phyloP scores from a whole-genome alignment of 2,888 invertebrate genomes.

The Melanotus villosus region DNA sequence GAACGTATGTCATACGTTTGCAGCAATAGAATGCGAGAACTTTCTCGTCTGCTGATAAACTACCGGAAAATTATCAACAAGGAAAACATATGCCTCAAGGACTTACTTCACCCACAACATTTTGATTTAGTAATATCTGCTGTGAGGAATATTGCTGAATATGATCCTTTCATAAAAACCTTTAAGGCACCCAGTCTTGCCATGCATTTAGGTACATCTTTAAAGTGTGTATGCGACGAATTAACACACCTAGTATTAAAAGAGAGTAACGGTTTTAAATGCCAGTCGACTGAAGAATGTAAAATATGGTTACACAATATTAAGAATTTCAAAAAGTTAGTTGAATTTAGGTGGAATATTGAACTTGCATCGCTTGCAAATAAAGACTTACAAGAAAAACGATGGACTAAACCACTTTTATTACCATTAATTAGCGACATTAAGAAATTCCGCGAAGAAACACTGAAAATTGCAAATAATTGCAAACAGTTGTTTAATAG shows the following conservation, averaged over 20 bases:
- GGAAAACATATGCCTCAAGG: constrained; percentile 30
- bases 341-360: constrained; percentile 50
- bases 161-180: constrained; percentile 50
- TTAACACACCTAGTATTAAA: constrained; percentile 49
- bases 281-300: constrained; percentile 30
- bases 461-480: constrained; percentile 33
- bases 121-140: constrained; percentile 50
- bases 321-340: constrained; percentile 38
- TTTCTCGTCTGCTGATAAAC: constrained; percentile 45
- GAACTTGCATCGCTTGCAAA: constrained; percentile 52
- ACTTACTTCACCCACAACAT: constrained; percentile 50
- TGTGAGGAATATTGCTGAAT: constrained; percentile 50
- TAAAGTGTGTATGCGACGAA: constrained; percentile 52
- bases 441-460: constrained; percentile 50
- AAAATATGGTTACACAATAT: constrained; percentile 24
- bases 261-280: constrained; percentile 48
- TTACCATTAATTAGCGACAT: constrained; percentile 52
- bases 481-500: constrained; percentile 40
- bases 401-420: constrained; percentile 53
- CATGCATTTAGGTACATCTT: constrained; percentile 52
- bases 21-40: constrained; percentile 51
- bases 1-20: background rate
- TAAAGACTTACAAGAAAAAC: constrained; percentile 53
- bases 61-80: constrained; percentile 42
- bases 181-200: constrained; percentile 53